phyloP scores from a whole-genome alignment of 2,888 invertebrate genomes.

The Acrobasis repandana region DNA sequence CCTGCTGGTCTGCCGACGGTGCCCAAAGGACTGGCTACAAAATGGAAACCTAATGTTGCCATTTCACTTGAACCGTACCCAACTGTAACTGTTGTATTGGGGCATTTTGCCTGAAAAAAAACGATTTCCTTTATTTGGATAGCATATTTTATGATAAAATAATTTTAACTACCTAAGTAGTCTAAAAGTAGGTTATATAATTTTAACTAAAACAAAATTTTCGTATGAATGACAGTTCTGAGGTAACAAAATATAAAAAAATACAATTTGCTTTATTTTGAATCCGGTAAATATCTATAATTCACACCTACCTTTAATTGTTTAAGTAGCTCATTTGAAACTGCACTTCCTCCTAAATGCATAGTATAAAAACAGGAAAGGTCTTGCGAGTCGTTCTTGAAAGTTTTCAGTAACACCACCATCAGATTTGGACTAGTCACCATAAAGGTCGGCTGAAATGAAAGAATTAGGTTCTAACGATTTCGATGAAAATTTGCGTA shows the following conservation, averaged over 20 bases:
- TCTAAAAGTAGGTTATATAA: no score
- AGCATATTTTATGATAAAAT: background rate
- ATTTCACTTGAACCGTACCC: constrained; percentile 33
- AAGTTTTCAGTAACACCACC: constrained; percentile 36
- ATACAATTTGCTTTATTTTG: background rate
- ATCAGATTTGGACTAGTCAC: constrained; percentile 43
- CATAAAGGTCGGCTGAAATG: constrained; percentile 39
- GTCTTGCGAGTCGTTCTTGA: constrained; percentile 34
- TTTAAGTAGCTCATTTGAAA: constrained; percentile 34
- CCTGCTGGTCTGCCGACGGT: constrained; percentile 30
- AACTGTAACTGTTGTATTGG: constrained; percentile 25
- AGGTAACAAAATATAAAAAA: no score
- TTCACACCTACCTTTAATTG: constrained; percentile 34
- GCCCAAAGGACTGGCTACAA: constrained; percentile 11
- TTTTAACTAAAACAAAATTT: no score
- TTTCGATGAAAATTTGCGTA: background rate
- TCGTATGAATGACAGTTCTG: no score
- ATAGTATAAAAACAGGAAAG: constrained; percentile 40
- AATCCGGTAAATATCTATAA: background rate
- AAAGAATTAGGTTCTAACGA: constrained; percentile 5
- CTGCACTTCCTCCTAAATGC: constrained; percentile 44
- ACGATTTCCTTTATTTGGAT: no score
- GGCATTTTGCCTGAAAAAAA: constrained; percentile 29
- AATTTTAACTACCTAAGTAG: constrained; percentile 26
- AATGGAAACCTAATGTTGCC: constrained; percentile 17